Conservation (phyloP, 2,888 invertebrate species). For the Blera fallax region DNA sequence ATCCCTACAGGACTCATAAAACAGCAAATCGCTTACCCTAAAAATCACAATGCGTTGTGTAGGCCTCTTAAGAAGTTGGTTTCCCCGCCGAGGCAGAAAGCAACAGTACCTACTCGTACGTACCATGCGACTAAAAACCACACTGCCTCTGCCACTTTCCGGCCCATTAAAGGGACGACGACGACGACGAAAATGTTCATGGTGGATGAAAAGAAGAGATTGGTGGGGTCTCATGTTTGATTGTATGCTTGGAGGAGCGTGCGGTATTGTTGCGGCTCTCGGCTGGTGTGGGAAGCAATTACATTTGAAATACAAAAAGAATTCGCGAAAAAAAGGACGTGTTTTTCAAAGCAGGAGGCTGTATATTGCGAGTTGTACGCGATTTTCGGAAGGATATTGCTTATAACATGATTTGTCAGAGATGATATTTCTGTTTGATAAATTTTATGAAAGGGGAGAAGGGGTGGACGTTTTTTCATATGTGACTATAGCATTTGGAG, state of each 20-base stretch:
- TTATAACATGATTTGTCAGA: conserved; percentile 5
- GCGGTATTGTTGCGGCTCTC: conserved; percentile 14
- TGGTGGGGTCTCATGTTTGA: conserved; percentile 1
- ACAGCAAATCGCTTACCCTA: conserved; percentile 52
- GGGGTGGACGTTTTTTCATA: background rate
- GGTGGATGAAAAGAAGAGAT: background rate
- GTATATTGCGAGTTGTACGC: background rate
- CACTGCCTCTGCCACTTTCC: background rate
- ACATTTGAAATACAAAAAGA: conserved; percentile 37
- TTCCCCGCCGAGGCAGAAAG: background rate
- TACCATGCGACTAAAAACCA: background rate
- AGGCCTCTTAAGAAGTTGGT: conserved; percentile 6
- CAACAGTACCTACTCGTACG: background rate
- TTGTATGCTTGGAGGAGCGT: conserved; percentile 16
- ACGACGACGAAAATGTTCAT: background rate
- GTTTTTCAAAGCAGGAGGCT: background rate
- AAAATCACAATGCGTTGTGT: conserved; percentile 44
- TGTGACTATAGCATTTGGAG: too few species aligned
- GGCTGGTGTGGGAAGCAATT: conserved; percentile 53
- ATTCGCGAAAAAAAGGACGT: background rate
- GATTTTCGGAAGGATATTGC: background rate
- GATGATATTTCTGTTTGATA: conserved; percentile 3
- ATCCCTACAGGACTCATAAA: conserved; percentile 60
- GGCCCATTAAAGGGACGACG: background rate
- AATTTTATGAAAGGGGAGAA: background rate